A percentile compares a stretch with the other conserved stretches of the same genome.
These are phyloP conservation scores for Pygmarrhopalites habei DNA, from an alignment of 1,140 invertebrate genomes.

Conservation along the genomic window DNA sequence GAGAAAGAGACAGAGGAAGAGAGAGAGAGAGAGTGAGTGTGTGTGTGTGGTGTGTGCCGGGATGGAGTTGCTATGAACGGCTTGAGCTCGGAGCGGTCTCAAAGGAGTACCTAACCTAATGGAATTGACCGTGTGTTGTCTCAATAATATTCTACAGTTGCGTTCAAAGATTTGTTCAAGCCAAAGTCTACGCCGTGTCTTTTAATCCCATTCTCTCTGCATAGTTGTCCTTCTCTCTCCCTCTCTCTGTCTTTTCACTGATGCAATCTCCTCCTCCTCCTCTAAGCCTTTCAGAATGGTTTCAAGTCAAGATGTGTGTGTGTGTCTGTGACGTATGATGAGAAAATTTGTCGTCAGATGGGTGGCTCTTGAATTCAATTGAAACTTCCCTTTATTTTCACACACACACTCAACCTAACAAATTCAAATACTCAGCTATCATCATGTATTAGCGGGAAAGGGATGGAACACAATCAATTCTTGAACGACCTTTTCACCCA, in stretches of 20 bases:
- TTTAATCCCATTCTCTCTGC: constrained; percentile 9
- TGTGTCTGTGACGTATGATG: constrained; percentile 9
- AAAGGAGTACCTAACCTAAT: constrained; percentile 25
- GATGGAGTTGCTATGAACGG: not conserved
- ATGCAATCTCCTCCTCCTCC: constrained; percentile 23
- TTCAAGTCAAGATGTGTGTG: not conserved
- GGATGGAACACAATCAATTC: too few species aligned
- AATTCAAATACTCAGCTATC: too few species aligned
- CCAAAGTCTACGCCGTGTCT: constrained; percentile 12
- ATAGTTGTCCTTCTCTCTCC: not conserved
- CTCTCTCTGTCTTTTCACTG: constrained; percentile 18
- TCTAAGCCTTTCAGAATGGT: constrained; percentile 22
- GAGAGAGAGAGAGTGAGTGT: not conserved
- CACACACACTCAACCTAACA: not conserved
- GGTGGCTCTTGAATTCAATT: not conserved
- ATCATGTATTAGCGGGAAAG: too few species aligned
- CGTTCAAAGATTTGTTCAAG: constrained; percentile 23
- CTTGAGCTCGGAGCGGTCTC: constrained; percentile 16
- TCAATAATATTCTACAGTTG: constrained; percentile 14
- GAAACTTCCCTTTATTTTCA: not conserved
- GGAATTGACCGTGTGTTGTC: constrained; percentile 29
- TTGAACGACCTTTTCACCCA: too few species aligned
- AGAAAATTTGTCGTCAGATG: constrained; percentile 11
- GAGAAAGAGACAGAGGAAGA: not conserved
- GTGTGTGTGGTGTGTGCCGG: not conserved